Conservation (phyloP, 2,797 vertebrate species). For the Ciconia nigra region DNA sequence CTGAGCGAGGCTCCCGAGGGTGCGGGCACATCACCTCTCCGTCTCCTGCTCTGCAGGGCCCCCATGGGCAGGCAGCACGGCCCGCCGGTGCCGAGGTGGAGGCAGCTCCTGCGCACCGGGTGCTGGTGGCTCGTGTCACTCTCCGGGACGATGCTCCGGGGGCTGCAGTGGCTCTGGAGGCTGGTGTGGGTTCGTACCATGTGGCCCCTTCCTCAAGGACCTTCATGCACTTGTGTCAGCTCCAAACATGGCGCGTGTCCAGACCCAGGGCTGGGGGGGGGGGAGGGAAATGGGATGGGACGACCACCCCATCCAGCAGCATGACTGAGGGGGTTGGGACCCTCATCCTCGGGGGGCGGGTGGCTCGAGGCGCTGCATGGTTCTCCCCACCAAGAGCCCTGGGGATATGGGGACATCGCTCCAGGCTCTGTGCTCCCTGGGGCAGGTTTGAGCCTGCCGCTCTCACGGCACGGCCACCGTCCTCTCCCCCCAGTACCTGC, state of each 20-base stretch:
- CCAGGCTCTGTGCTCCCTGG: accelerated
- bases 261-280: accelerated
- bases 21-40: accelerated
- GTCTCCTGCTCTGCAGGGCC: background rate
- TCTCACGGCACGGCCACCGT: accelerated
- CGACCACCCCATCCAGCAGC: accelerated
- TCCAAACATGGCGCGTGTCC: accelerated
- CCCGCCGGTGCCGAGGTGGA: accelerated
- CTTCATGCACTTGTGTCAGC: accelerated
- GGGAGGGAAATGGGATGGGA: too few relatives aligned
- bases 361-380: accelerated
- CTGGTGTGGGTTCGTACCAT: background rate
- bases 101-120: background rate
- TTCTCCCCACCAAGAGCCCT: background rate
- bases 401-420: accelerated
- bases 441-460: background rate
- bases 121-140: background rate
- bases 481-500: conserved; percentile 9
- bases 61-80: background rate
- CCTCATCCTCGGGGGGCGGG: accelerated
- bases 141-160: background rate
- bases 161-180: conserved; percentile 23
- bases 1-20: accelerated
- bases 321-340: accelerated
- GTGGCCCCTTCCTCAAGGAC: accelerated